Evolutionary conservation across 2,888 invertebrate genomes (phyloP), one percentile per base, ranked within the genome.

Genomic region (Gasteruption jaculator): DNA sequence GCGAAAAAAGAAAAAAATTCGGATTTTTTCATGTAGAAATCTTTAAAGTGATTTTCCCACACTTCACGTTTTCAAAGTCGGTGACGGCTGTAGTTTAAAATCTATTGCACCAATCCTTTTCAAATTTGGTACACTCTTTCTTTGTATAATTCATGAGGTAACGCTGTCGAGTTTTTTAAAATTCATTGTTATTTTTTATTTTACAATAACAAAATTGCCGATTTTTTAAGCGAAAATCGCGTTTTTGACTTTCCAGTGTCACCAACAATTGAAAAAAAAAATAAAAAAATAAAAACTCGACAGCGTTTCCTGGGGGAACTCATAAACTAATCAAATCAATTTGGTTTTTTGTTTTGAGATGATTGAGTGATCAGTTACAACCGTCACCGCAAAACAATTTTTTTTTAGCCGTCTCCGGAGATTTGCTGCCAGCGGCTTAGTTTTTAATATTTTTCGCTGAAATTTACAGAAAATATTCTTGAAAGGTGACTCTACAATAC

Each of bases 261-360:
- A 30, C 15, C 14, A 46, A 43, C 38, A 41, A 39, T n/a, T 20
- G 27, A 48, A 46, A 48, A 45, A 47, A 25, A 45, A 49, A 25
- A 42, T 43, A 7, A 14, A 46, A 46, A 46, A 44, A n/a, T n/a
- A n/a, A n/a, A n/a, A 46, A 22, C 38, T 20, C 20, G 22, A 8
- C 46, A 36, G 43, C 38, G 39, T 40, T 44, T 41, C 46, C 35
- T 38, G 43, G 47, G 33, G 34, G 44, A 45, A 48, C 14, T 29
- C 29, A 41, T 48, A 29, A 45, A 37, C 38, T 48, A 38, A 44
- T 33, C 33, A 48, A 48, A 25, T 19, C 36, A 41, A 15, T 46
- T 46, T 43, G 33, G 40, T 46, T 50, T 46, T 46, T 48, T 49
- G 36, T 45, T 52, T 45, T 45, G 41, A 43, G 45, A 52, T 52